These are phyloP conservation scores for Pongo abelii DNA, from an alignment of 2,113 vertebrate genomes.

Conservation along the genomic window DNA sequence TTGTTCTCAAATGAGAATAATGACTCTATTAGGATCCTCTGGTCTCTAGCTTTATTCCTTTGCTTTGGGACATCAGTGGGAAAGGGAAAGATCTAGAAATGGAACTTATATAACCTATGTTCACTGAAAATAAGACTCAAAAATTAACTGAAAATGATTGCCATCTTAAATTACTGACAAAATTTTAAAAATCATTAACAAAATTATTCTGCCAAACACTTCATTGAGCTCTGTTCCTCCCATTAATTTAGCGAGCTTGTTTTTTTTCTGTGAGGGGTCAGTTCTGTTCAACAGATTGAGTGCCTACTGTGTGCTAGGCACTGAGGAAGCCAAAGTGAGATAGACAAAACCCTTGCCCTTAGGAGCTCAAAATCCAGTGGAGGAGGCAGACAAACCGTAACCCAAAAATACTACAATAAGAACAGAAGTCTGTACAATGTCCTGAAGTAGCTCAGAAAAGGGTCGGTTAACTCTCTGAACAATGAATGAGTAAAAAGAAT, in stretches of 20 bases:
- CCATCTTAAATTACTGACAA: background rate
- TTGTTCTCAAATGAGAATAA: background rate
- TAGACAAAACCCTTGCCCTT: background rate
- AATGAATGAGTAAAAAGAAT: background rate
- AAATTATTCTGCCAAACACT: background rate
- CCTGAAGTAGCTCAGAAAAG: conserved; percentile 2
- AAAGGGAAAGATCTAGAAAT: background rate
- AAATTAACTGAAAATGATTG: conserved; percentile 4
- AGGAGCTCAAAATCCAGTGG: background rate
- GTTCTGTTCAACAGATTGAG: background rate
- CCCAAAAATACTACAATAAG: background rate
- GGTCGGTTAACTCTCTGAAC: background rate
- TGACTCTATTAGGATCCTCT: background rate
- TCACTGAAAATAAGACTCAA: background rate
- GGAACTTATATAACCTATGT: background rate
- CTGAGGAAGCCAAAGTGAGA: background rate
- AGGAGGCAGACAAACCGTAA: background rate
- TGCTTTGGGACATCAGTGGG: background rate
- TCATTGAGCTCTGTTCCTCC: background rate
- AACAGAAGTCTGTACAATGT: background rate
- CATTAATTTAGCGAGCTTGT: background rate
- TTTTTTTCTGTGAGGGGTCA: background rate
- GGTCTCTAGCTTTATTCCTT: background rate
- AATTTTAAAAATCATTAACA: background rate
- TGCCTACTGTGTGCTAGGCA: background rate